Base-by-base conservation (phyloP, 2,888 invertebrate genomes). In the Monoplex corrugatus region DNA sequence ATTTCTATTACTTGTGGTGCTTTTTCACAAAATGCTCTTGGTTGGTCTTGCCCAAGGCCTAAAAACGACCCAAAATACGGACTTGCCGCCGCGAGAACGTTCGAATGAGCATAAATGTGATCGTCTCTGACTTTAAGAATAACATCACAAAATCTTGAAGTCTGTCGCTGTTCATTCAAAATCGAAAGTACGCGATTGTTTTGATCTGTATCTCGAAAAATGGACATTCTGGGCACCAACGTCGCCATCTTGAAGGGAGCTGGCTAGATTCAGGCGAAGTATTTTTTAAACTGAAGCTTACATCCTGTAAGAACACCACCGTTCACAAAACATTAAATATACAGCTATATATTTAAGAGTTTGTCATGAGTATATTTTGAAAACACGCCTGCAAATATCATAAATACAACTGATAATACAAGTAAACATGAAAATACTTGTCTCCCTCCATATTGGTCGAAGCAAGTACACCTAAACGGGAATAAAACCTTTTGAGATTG, bases 1-100 rank as follows among this genome's bases (percentile, higher is more conserved):
- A 95, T 95, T 91, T 95, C 95, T 38, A 95, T 95, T 28, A 95
- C 91, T 89, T 95, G 95, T 28, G 95, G 95, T 23, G 92, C 91
- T 90, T 94, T 94, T 89, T 95, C 95, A 28, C 95, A 95, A 89
- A 95, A 95, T 38, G 93, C 93, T 88, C 95, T 92, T 5, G 95
- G 95, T n/a, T 93, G 82, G 87, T 95, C 95, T 87, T 93, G 93
- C 2, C 93, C 93, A 32, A 93, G 92, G 28, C 94, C 93, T 43
- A 95, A 92, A 87, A 95, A 93, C 8, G 93, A 91, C 84, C 93
- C 93, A 89, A 95, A 95, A 92, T 95, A 95, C 2, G 95, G 94
- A 92, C 95, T 95, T 38, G 95, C 95, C 38, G 95, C 95, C 6
- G 95, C 95, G 68, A 95, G 89, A 23, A 96, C 93, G 89, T 95